Evolutionary conservation across 2,113 vertebrate species (phyloP), one percentile per base, ranked within the genome.

Genomic region (Aspiorhynchus laticeps): DNA sequence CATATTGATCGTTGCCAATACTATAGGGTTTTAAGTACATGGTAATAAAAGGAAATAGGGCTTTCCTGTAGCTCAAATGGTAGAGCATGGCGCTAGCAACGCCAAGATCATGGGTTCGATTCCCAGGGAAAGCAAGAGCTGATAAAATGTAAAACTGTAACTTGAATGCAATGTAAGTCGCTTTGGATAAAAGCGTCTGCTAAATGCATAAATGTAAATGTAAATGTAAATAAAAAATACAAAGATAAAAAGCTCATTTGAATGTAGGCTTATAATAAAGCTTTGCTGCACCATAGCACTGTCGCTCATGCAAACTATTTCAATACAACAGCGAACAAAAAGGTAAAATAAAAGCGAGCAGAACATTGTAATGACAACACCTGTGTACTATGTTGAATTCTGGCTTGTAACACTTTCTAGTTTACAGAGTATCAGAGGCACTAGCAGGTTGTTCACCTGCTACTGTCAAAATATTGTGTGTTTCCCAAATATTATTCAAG

Each of bases 401-500:
- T 91, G 91, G 91, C 90, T 93, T 91, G 74, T 74, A 93, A 94
- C 92, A 93, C 92, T 92, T 89, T 87, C 80, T 90, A 91, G 91
- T 93, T 90, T 92, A 92, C 92, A 91, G 89, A 85, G 90, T 88
- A 87, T 91, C 81, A 91, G 91, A 92, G 94, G 92, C 92, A 94
- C 93, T 90, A 90, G 85, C 83, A 90, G 82, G 88, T 90, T 85
- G 86, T 92, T 87, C 69, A 85, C 91, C 88, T 84, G 88, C 92
- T 89, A 88, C 89, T 92, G 89, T 89, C 65, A 69, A 65, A 38
- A 24, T 41, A 86, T 75, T 24, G 43, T 85, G 86, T 89, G 90
- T 92, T 91, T 92, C 92, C 92, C 93, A 91, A 94, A 94, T 90
- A 94, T 95, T 67, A 91, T 95, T 95, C 94, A 95, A 95, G 95